Conservation (phyloP, 2,113 vertebrate species). For the Ifrita kowaldi region DNA sequence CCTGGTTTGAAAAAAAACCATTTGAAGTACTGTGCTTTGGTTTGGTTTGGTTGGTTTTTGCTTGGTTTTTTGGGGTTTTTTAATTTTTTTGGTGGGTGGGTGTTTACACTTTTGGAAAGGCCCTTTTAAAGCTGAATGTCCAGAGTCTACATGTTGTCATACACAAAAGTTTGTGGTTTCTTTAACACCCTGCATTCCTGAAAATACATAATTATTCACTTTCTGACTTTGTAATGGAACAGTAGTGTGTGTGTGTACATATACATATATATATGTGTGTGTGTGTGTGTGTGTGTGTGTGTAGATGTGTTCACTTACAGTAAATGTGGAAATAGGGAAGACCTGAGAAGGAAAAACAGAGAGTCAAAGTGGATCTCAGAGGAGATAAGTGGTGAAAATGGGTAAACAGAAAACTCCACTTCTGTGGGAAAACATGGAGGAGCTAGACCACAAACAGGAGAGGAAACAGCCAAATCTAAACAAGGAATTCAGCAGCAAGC, state of each 20-base stretch:
- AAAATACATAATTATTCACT: not conserved
- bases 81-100: fast-evolving
- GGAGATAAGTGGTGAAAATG: conserved; percentile 42
- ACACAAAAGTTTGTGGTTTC: not conserved
- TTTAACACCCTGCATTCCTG: not conserved
- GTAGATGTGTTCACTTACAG: not conserved
- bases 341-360: not conserved
- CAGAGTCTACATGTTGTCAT: not conserved
- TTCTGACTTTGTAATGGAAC: not conserved
- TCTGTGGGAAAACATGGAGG: conserved; percentile 73
- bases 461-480: conserved; percentile 65
- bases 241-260: not conserved
- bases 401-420: conserved; percentile 52
- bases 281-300: not conserved
- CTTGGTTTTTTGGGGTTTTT: not conserved
- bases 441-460: conserved; percentile 71
- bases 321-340: not conserved
- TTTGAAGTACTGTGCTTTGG: not conserved
- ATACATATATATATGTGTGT: too few relatives aligned
- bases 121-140: not conserved
- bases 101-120: not conserved
- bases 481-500: conserved; percentile 46
- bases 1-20: not conserved
- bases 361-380: conserved; percentile 16
- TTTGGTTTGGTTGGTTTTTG: not conserved